A percentile compares a stretch with the other conserved stretches of the same genome.
Conservation (phyloP, 2,113 vertebrate genomes). For the Cephalopholis sonnerati region DNA sequence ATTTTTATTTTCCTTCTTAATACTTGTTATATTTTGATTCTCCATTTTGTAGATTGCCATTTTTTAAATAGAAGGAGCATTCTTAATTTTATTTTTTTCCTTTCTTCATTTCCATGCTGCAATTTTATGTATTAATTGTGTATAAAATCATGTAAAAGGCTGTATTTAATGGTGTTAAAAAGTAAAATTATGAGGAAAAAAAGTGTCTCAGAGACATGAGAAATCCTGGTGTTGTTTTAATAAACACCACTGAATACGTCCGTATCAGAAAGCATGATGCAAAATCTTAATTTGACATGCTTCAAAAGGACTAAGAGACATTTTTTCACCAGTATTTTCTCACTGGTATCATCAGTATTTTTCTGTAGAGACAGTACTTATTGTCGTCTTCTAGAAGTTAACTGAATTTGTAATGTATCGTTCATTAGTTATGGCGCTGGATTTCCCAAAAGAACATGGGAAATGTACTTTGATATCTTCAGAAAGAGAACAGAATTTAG, state of each 20-base stretch:
- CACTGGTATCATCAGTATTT: not conserved
- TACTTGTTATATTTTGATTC: too few relatives aligned
- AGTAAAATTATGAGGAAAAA: too few relatives aligned
- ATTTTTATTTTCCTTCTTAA: too few relatives aligned
- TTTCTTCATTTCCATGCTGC: too few relatives aligned
- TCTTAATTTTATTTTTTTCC: too few relatives aligned
- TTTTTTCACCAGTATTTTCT: not conserved
- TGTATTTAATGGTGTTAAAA: too few relatives aligned
- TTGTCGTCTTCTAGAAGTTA: not conserved
- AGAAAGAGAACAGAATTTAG: not conserved
- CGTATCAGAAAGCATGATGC: not conserved
- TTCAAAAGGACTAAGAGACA: not conserved
- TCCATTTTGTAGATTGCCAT: too few relatives aligned
- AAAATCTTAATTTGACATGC: not conserved
- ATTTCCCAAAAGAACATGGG: not conserved
- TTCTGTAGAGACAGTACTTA: not conserved
- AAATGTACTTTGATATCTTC: not conserved
- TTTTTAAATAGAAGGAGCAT: too few relatives aligned
- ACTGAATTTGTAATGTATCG: not conserved
- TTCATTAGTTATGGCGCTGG: not conserved
- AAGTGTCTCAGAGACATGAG: not conserved
- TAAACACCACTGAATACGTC: not conserved
- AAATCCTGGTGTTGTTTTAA: not conserved
- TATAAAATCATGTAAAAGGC: too few relatives aligned
- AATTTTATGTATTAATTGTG: too few relatives aligned